A percentile compares a stretch with the other conserved stretches of the same genome.
Evolutionary conservation across 2,888 invertebrate species (phyloP).

Genomic region (Adineta ricciae): DNA sequence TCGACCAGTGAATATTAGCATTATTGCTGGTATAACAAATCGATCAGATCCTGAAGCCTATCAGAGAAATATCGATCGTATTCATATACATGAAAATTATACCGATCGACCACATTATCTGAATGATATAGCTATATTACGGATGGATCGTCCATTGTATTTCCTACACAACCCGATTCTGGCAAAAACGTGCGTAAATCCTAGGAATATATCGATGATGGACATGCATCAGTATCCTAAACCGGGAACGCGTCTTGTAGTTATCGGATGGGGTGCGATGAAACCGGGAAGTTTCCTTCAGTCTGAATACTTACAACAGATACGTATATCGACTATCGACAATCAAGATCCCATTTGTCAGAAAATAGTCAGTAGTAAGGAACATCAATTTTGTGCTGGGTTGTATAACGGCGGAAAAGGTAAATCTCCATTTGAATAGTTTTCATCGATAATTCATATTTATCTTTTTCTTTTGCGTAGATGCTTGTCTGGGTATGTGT

Average conservation of each 20-base stretch:
- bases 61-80: too few species aligned
- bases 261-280: neutral
- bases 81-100: too few species aligned
- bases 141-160: too few species aligned
- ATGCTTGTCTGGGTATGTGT: neutral
- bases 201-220: too few species aligned
- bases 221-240: neutral
- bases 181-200: too few species aligned
- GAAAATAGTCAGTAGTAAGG: neutral
- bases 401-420: neutral
- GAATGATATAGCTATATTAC: too few species aligned
- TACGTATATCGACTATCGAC: neutral
- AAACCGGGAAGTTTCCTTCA: neutral
- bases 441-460: too few species aligned
- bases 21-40: too few species aligned
- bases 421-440: neutral
- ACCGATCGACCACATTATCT: too few species aligned
- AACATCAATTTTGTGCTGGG: neutral
- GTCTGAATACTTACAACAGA: neutral
- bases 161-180: too few species aligned
- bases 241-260: neutral
- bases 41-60: too few species aligned
- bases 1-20: too few species aligned
- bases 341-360: neutral
- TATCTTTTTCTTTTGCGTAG: neutral